phyloP scores from a whole-genome alignment of 2,113 vertebrate genomes.

The Etheostoma cragini region DNA sequence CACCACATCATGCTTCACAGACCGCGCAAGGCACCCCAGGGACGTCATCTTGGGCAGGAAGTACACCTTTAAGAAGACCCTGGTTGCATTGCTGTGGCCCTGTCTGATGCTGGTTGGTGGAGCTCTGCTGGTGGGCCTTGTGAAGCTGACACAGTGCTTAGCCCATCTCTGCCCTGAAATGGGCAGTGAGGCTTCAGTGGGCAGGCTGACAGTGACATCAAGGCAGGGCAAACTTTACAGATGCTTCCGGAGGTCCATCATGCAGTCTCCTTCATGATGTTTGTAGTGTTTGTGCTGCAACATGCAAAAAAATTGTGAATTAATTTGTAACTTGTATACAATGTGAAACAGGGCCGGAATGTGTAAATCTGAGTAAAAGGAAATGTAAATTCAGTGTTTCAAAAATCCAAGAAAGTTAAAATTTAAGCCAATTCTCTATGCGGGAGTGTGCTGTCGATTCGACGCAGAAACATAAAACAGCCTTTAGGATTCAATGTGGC shows the following conservation, averaged over 20 bases:
- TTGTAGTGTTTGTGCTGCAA: neutral
- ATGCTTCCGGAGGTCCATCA: conserved; percentile 53
- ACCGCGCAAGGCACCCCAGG: conserved; percentile 52
- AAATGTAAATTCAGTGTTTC: neutral
- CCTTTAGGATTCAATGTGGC: no score
- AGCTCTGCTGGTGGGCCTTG: conserved; percentile 84
- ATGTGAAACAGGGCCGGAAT: neutral
- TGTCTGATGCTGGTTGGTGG: conserved; percentile 85
- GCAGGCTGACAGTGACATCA: conserved; percentile 42
- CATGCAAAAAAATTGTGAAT: neutral
- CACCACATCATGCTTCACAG: conserved; percentile 75
- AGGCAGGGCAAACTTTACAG: conserved; percentile 62
- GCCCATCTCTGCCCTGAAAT: conserved; percentile 77
- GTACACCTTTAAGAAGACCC: conserved; percentile 65
- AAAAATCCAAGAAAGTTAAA: neutral
- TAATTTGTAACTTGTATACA: neutral
- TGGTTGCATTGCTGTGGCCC: conserved; percentile 86
- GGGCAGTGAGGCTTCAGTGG: neutral
- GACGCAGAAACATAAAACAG: no score
- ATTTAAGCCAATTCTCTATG: neutral
- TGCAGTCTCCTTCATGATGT: conserved; percentile 46
- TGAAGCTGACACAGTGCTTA: conserved; percentile 85
- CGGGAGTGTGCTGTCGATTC: no score
- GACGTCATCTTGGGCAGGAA: conserved; percentile 80
- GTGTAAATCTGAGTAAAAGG: neutral